These are phyloP conservation scores for Pteria penguin DNA, from an alignment of 2,888 invertebrate species.

Conservation along the genomic window DNA sequence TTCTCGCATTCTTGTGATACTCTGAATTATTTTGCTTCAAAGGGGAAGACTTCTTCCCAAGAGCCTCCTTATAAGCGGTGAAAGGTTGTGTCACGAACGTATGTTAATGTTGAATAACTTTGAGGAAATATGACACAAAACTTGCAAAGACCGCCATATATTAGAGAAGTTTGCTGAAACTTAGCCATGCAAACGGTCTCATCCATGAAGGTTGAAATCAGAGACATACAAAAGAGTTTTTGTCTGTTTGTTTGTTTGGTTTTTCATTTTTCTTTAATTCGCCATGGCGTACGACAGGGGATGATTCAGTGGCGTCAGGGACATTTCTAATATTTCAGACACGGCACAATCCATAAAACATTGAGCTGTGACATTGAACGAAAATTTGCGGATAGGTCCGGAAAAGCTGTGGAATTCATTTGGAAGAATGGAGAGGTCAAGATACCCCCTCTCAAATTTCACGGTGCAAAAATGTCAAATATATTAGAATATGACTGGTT, in stretches of 20 bases:
- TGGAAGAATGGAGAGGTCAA: too few relatives aligned
- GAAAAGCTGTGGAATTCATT: too few relatives aligned
- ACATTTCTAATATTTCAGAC: too few relatives aligned
- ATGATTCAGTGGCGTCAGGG: too few relatives aligned
- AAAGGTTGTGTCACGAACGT: conserved; percentile 10
- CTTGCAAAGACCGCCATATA: background rate
- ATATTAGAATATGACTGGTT: too few relatives aligned
- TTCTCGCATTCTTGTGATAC: background rate
- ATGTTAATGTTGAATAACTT: conserved; percentile 1
- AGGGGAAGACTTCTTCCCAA: background rate
- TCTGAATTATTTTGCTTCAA: background rate
- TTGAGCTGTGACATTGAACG: too few relatives aligned
- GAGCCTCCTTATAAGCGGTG: background rate
- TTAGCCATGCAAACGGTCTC: background rate
- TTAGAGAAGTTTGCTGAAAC: conserved; percentile 13
- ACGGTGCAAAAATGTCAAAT: too few relatives aligned
- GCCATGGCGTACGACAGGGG: background rate
- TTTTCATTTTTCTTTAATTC: background rate
- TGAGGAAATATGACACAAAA: background rate
- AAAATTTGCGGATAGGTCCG: too few relatives aligned
- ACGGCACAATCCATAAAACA: too few relatives aligned
- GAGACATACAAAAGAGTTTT: background rate
- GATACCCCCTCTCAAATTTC: too few relatives aligned
- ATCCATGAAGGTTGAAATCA: conserved; percentile 10
- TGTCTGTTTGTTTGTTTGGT: background rate